phyloP scores from a whole-genome alignment of 2,113 vertebrate genomes.

The Cacatua alba region DNA sequence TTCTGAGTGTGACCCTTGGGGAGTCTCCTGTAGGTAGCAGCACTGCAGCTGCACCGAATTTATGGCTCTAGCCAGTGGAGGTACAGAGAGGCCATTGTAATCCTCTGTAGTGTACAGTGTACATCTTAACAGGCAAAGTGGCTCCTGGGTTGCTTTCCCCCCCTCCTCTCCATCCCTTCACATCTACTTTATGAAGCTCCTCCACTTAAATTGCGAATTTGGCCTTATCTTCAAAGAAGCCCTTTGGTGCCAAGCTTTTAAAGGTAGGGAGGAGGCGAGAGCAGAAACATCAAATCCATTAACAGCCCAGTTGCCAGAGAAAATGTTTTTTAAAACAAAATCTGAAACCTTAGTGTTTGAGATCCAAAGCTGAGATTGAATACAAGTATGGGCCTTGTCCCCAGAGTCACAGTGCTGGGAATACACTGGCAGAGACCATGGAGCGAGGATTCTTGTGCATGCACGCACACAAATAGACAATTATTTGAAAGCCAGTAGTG shows the following conservation, averaged over 20 bases:
- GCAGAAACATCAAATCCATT: slow-evolving; percentile 62
- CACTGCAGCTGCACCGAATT: slow-evolving; percentile 32
- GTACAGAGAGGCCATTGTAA: slow-evolving; percentile 64
- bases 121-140: slow-evolving; percentile 60
- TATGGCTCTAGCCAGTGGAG: slow-evolving; percentile 49
- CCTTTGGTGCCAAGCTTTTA: slow-evolving; percentile 72
- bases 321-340: slow-evolving; percentile 71
- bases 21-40: neutral
- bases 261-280: slow-evolving; percentile 63
- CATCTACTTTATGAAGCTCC: slow-evolving; percentile 76
- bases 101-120: slow-evolving; percentile 42
- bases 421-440: slow-evolving; percentile 21
- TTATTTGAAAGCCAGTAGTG: slow-evolving; percentile 39
- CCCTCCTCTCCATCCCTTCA: slow-evolving; percentile 66
- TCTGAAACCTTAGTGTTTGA: slow-evolving; percentile 60
- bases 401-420: neutral
- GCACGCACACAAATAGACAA: slow-evolving; percentile 53
- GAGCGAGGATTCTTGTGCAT: slow-evolving; percentile 35
- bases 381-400: slow-evolving; percentile 63
- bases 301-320: slow-evolving; percentile 70
- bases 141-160: slow-evolving; percentile 16
- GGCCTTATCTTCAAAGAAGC: slow-evolving; percentile 77
- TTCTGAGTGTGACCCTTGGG: neutral
- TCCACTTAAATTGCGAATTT: slow-evolving; percentile 71
- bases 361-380: slow-evolving; percentile 36